Evolutionary conservation across 2,888 invertebrate genomes (phyloP), one percentile per base, ranked within the genome.

Genomic region (Hirtodrosophila trivittata): DNA sequence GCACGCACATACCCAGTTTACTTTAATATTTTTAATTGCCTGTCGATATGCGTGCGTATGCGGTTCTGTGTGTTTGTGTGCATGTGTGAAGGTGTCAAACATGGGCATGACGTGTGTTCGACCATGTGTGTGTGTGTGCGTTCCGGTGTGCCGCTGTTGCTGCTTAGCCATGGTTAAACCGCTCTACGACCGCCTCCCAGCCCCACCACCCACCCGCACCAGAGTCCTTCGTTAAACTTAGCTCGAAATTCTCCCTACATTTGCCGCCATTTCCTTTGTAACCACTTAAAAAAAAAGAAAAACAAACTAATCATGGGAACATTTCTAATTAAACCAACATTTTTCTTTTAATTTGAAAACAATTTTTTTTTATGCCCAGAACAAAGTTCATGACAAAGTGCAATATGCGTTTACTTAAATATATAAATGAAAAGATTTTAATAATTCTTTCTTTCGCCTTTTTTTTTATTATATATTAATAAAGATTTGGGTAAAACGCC

Each of bases 321-420:
- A 21, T 21, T 21, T 21, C 7, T 4, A 1, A 4, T 5, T 4
- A 3, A 38, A 13, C 16, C 4, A 47, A 37, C 13, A 18, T 33
- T 25, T 52, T 52, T 43, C 50, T 45, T 33, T 14, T 41, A 16
- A 41, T 39, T 46, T 39, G 13, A 32, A 8, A 39, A 51, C 30
- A 50, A 28, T 50, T 56, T 54, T 47, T 33, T 66, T 63, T 47
- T 21, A 58, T 64, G 39, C 55, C 63, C 60, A 64, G 78, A 78
- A 78, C 83, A 56, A 78, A 78, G 83, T 78, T 78, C 78, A 66
- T 41, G 60, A 56, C 39, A 67, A 77, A 76, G 78, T 78, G 78
- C 78, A 78, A 78, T 78, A 82, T 82, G 76, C 74, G 67, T 76
- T 78, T 57, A 57, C 54, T 57, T 66, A 30, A 38, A 41, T 38